A percentile compares a stretch with the other conserved stretches of the same genome.
Evolutionary conservation across 2,888 invertebrate species (phyloP).

Genomic region (Epirrhoe tristata): DNA sequence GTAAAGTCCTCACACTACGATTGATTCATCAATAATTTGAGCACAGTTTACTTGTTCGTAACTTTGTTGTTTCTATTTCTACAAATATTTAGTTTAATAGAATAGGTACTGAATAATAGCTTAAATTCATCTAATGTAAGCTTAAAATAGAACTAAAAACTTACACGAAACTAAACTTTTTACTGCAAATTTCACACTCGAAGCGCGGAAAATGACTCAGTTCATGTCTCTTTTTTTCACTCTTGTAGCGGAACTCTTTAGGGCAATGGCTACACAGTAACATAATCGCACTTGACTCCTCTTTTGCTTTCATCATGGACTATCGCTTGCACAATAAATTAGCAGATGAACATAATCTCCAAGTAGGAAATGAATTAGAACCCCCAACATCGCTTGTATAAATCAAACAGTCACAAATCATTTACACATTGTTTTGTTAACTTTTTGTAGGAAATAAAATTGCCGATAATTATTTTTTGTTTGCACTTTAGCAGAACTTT

Average conservation of each 20-base stretch:
- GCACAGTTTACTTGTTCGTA: no score
- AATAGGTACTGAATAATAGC: no score
- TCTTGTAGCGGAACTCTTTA: slow-evolving; percentile 74
- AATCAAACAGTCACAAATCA: no score
- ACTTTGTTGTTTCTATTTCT: no score
- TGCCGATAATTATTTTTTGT: no score
- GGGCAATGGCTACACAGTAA: slow-evolving; percentile 64
- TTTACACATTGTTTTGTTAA: no score
- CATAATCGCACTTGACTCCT: slow-evolving; percentile 35
- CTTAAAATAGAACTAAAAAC: slow-evolving; percentile 47
- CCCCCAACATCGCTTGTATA: no score
- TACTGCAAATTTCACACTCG: slow-evolving; percentile 72
- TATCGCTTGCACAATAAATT: neutral
- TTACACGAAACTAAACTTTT: slow-evolving; percentile 79
- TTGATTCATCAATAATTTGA: no score
- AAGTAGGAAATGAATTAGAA: neutral
- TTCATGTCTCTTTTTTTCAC: slow-evolving; percentile 76
- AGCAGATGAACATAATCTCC: neutral
- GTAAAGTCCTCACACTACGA: no score
- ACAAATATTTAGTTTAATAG: no score
- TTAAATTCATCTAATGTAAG: neutral
- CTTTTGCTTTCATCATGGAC: slow-evolving; percentile 26
- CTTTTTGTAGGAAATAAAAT: no score
- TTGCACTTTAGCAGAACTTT: no score
- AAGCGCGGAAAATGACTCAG: slow-evolving; percentile 72